These are phyloP conservation scores for Amphiura filiformis DNA, from an alignment of 35 echinoderm and acorn worm species.

Conservation along the genomic window DNA sequence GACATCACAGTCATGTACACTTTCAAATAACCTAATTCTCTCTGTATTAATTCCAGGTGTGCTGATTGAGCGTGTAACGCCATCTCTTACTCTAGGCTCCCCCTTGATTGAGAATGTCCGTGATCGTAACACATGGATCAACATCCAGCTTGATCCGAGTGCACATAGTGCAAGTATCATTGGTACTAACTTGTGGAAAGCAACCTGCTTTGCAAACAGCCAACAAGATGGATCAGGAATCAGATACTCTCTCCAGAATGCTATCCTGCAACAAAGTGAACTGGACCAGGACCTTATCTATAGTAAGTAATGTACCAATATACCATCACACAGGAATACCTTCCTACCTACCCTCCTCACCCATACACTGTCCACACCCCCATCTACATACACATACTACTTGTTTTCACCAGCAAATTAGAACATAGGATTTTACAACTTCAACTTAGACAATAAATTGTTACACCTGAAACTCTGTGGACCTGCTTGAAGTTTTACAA, in stretches of 20 bases:
- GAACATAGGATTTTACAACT: too few relatives aligned
- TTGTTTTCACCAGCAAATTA: too few relatives aligned
- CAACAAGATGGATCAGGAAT: conserved; percentile 25
- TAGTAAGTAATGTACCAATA: background rate
- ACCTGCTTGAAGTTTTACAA: too few relatives aligned
- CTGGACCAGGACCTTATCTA: background rate
- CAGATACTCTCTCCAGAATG: background rate
- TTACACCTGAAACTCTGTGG: too few relatives aligned
- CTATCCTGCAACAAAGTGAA: background rate
- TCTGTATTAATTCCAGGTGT: conserved; percentile 41
- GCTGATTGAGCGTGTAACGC: background rate
- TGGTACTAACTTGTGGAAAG: conserved; percentile 45
- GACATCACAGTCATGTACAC: too few relatives aligned
- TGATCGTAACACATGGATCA: background rate
- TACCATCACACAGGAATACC: too few relatives aligned
- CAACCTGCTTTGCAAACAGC: conserved; percentile 27
- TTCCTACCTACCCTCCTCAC: too few relatives aligned
- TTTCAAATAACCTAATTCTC: too few relatives aligned
- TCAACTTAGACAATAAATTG: too few relatives aligned
- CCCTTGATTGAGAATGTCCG: conserved; percentile 35
- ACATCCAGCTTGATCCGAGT: conserved; percentile 27
- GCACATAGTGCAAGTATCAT: conserved; percentile 17
- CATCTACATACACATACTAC: too few relatives aligned
- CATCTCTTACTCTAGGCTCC: background rate
- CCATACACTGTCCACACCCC: too few relatives aligned